Base-by-base conservation (phyloP, 2,797 vertebrate species). In the Rhinogobio ventralis region DNA sequence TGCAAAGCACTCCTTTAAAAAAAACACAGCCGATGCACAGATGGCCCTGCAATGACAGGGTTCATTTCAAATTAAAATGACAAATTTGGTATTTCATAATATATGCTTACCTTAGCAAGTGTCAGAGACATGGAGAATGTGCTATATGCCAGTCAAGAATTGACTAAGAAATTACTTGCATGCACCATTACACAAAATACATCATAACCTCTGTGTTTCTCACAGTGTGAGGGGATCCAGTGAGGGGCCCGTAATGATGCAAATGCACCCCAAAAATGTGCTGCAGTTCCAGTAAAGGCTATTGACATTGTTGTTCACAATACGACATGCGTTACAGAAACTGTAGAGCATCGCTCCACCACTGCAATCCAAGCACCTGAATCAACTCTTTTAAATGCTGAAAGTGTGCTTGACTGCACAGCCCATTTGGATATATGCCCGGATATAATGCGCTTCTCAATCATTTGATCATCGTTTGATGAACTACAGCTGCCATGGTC, bases 21-120 rank as follows among this genome's bases (percentile, higher is more conserved):
- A 46, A 64, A 28, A 75, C 45, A 39, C 67, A 85, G 69, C 49
- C 67, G 55, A 86, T 77, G 81, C 72, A 82, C 86, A 87, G 86
- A 88, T 88, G 87, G 89, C 80, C 64, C 60, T 57, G 76, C 74
- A 49, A 57, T 81, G 84, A 88, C 77, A 67, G 20, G 68, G n/a
- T 82, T 88, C 77, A 82, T 86, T 85, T 86, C 82, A 82, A 88
- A 87, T 87, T 88, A 74, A 87, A 90, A 87, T 87, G 25, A 83
- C 72, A 86, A 86, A 87, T 42, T 82, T 76, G 28, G 53, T 10
- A 55, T 87, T 85, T 67, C 33, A 14, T 83, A 77, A 87, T 42
- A 68, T 49, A 36, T 28, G 42, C 46, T 86, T 73, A 69, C n/a
- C 46, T 71, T 76, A 28, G 62, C 19, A 76, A 83, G 85, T 55